Percentiles rank a stretch among this genome's conserved stretches.
Conservation (phyloP, 2,888 invertebrate species). For the Adineta ricciae region DNA sequence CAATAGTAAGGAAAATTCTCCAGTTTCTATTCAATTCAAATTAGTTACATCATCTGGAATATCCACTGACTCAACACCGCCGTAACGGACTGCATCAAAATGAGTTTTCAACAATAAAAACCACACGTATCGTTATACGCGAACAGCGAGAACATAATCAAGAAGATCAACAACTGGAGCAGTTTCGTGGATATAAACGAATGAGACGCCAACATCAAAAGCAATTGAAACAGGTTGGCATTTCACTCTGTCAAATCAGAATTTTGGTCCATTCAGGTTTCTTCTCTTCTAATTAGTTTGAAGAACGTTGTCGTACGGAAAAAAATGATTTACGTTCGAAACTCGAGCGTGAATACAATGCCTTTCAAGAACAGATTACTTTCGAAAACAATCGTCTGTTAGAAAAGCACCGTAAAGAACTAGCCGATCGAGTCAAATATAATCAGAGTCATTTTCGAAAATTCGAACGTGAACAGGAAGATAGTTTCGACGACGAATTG, state of each 20-base stretch:
- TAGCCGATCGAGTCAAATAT: slow-evolving; percentile 9
- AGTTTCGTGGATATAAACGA: slow-evolving; percentile 95
- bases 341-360: slow-evolving; percentile 5
- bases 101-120: slow-evolving; percentile 24
- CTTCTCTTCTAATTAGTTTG: not conserved
- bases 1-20: no score
- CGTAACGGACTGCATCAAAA: not conserved
- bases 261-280: not conserved
- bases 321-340: slow-evolving; percentile 11
- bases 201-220: slow-evolving; percentile 95
- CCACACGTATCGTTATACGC: slow-evolving; percentile 6
- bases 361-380: not conserved
- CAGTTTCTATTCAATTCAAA: not conserved
- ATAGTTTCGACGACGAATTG: not conserved
- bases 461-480: not conserved
- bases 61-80: not conserved
- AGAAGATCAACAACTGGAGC: slow-evolving; percentile 56
- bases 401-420: slow-evolving; percentile 24
- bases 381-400: not conserved
- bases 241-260: not conserved
- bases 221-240: slow-evolving; percentile 63
- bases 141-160: slow-evolving; percentile 25
- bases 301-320: slow-evolving; percentile 13
- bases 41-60: not conserved
- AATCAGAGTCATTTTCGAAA: not conserved